Evolutionary conservation across 1,140 invertebrate genomes (phyloP).

Genomic region (Contarinia nasturtii): DNA sequence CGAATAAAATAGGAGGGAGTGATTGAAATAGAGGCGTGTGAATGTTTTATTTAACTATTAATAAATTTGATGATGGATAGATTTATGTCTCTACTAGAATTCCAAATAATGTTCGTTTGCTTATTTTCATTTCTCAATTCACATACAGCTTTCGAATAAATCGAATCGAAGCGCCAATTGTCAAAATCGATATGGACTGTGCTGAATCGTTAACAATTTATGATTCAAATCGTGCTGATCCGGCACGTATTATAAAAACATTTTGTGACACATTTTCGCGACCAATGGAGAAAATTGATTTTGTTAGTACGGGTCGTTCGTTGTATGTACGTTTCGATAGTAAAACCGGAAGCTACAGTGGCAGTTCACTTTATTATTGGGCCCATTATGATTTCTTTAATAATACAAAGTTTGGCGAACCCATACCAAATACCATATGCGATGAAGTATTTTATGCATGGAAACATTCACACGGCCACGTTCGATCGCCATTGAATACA

Average conservation of each 20-base stretch:
- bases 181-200: slow-evolving; percentile 69
- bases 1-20: too few species aligned
- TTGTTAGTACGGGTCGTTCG: slow-evolving; percentile 66
- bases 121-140: background rate
- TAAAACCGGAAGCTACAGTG: slow-evolving; percentile 76
- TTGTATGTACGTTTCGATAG: slow-evolving; percentile 76
- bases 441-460: slow-evolving; percentile 71
- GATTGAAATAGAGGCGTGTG: too few species aligned
- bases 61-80: too few species aligned
- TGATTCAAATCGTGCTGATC: slow-evolving; percentile 66
- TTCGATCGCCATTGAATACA: slow-evolving; percentile 66
- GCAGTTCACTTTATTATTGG: slow-evolving; percentile 76
- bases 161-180: slow-evolving; percentile 68
- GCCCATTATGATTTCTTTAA: slow-evolving; percentile 86
- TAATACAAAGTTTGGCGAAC: slow-evolving; percentile 63
- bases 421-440: slow-evolving; percentile 56
- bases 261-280: slow-evolving; percentile 84
- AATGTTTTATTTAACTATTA: too few species aligned
- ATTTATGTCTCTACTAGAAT: too few species aligned
- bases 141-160: slow-evolving; percentile 60
- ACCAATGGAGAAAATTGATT: slow-evolving; percentile 80
- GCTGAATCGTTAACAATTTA: slow-evolving; percentile 75
- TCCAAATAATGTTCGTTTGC: slow-evolving; percentile 1
- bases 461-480: slow-evolving; percentile 43
- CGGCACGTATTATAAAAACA: slow-evolving; percentile 72